Conservation (phyloP, 2,797 vertebrate species). For the Protonibea diacanthus region DNA sequence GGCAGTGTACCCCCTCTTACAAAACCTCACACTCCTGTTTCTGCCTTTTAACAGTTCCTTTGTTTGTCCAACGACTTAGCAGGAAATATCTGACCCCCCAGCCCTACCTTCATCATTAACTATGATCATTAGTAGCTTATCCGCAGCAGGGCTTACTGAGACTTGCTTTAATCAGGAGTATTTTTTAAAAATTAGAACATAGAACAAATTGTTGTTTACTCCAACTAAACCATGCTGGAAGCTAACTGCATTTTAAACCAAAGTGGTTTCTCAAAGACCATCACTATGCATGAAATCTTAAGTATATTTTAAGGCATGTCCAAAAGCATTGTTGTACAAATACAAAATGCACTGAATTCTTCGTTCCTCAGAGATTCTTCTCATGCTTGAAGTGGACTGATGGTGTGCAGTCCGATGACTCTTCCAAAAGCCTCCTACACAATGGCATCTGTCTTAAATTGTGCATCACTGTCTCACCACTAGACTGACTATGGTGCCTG, state of each 20-base stretch:
- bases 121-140: conserved; percentile 43
- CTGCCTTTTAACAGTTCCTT: conserved; percentile 46
- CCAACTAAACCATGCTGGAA: conserved; percentile 9
- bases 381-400: background rate
- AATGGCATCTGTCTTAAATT: conserved; percentile 51
- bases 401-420: background rate
- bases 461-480: conserved; percentile 54
- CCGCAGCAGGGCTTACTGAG: conserved; percentile 20
- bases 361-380: background rate
- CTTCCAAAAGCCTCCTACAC: conserved; percentile 32
- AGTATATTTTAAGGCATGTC: background rate
- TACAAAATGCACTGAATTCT: background rate
- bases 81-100: conserved; percentile 44
- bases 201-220: conserved; percentile 8
- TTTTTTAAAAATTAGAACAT: background rate
- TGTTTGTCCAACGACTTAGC: conserved; percentile 45
- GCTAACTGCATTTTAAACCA: conserved; percentile 16
- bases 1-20: conserved; percentile 25
- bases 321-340: background rate
- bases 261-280: conserved; percentile 4
- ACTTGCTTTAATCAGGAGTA: conserved; percentile 15
- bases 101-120: conserved; percentile 49
- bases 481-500: conserved; percentile 40
- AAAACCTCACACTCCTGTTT: conserved; percentile 46
- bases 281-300: conserved; percentile 3